Percentiles rank a stretch among this genome's conserved stretches.
Conservation (phyloP, 2,888 invertebrate genomes). For the Lepidochrysops patricia region DNA sequence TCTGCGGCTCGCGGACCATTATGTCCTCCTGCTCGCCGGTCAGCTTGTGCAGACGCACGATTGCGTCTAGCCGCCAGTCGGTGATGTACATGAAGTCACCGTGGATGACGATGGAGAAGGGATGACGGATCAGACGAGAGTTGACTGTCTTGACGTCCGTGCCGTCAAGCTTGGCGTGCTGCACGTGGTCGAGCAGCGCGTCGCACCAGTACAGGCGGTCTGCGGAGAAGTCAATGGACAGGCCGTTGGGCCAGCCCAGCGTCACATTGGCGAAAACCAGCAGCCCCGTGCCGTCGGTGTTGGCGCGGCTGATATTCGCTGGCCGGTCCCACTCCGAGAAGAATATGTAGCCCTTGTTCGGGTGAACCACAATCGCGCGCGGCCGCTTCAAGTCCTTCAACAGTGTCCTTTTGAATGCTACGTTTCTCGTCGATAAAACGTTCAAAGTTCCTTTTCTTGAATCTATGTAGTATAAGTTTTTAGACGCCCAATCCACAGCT, state of each 20-base stretch:
- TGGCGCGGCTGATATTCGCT: conserved; percentile 95
- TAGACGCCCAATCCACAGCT: conserved; percentile 96
- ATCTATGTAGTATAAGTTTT: conserved; percentile 96
- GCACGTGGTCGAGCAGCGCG: conserved; percentile 95
- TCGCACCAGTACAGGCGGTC: conserved; percentile 98
- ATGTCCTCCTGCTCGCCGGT: conserved; percentile 91
- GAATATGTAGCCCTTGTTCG: conserved; percentile 94
- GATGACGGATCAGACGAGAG: conserved; percentile 89
- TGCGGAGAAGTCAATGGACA: conserved; percentile 91
- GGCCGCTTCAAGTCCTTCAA: conserved; percentile 93
- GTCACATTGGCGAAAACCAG: conserved; percentile 92
- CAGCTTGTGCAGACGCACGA: conserved; percentile 90
- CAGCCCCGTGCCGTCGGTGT: conserved; percentile 90
- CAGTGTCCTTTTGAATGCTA: conserved; percentile 87
- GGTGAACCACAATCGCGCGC: conserved; percentile 96
- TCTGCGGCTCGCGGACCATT: conserved; percentile 90
- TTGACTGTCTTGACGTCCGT: conserved; percentile 92
- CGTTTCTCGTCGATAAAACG: conserved; percentile 90
- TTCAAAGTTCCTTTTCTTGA: conserved; percentile 95
- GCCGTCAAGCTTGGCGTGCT: conserved; percentile 93
- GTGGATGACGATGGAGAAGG: conserved; percentile 93
- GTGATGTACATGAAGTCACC: conserved; percentile 96
- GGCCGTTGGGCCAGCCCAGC: conserved; percentile 97
- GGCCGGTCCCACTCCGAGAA: conserved; percentile 98
- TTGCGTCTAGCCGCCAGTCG: conserved; percentile 97